Base-by-base conservation (phyloP, 1,140 invertebrate species). In the Apis cerana region DNA sequence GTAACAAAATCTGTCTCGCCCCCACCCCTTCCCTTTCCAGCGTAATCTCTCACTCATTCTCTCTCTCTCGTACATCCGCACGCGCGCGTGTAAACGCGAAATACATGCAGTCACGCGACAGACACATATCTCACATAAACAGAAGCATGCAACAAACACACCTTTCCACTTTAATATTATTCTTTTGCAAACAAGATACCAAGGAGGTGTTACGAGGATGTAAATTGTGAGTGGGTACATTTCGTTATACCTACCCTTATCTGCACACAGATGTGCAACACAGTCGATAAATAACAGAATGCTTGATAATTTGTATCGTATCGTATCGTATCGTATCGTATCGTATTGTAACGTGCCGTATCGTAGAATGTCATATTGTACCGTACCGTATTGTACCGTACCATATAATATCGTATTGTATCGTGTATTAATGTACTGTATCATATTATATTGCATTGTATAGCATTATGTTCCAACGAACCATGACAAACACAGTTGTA, bases 131-230 rank as follows among this genome's bases (percentile, higher is more conserved):
- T 62, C 58, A 56, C 70, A 56, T 56, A 50, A 75, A 76, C 54
- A 33, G 50, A 76, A 76, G 21, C 80, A 82, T 82, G 80, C 80
- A 82, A 65, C 54, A 59, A 48, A 61, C 64, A 67, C 80, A 56
- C 80, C 33, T 56, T 43, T 82, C n/a, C 27, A 43, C 8, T 52
- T 61, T 17, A 54, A 17, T 56, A 12, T 56, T 56, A 8, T 75
- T 75, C 33, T 27, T 50, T 17, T 68, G 19, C 23, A 50, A 58
- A 59, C 54, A 82, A 23, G 64, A 19, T 8, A 67, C 15, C 59
- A 61, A 68, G 54, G 64, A 82, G 23, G 50, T 52, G 72, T 68
- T 27, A 82, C 54, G 52, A 75, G 71, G 72, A 50, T 54, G 54
- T n/a, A 76, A 54, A 50, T 8, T 76, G 54, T 7, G 23, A 82